These are phyloP conservation scores for Cardiocondyla obscurior DNA, from an alignment of 1,140 invertebrate genomes.

Conservation along the genomic window DNA sequence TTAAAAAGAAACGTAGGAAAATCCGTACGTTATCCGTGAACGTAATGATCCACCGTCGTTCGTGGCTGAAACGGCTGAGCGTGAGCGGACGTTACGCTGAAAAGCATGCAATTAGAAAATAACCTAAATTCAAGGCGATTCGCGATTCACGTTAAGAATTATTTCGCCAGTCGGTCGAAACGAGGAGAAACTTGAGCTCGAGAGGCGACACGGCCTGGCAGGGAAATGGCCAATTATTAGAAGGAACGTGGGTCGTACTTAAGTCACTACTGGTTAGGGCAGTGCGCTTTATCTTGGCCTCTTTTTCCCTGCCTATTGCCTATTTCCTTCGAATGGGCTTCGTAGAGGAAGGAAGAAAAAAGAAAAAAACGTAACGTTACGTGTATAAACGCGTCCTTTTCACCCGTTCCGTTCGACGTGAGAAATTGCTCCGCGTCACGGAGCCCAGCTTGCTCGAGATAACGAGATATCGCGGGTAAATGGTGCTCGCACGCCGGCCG, in stretches of 20 bases:
- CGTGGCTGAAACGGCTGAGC: background rate
- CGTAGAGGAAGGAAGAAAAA: background rate
- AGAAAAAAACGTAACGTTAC: background rate
- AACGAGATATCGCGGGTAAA: background rate
- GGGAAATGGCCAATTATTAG: slow-evolving; percentile 78
- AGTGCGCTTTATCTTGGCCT: slow-evolving; percentile 18
- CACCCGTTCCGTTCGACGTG: background rate
- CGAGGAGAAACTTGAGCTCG: slow-evolving; percentile 45
- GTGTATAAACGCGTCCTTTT: background rate
- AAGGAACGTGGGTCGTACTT: slow-evolving; percentile 71
- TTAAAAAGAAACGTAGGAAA: background rate
- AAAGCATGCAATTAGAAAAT: slow-evolving; percentile 76
- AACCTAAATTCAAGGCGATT: slow-evolving; percentile 76
- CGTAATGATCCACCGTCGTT: background rate
- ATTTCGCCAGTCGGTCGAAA: slow-evolving; percentile 50
- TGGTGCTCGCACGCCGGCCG: background rate
- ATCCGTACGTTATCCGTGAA: background rate
- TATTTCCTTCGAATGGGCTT: slow-evolving; percentile 25
- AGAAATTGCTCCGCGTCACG: background rate
- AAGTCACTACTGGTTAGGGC: slow-evolving; percentile 42
- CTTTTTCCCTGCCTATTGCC: slow-evolving; percentile 2
- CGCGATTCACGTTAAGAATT: slow-evolving; percentile 69
- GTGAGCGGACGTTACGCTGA: slow-evolving; percentile 66
- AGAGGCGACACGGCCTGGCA: slow-evolving; percentile 57
- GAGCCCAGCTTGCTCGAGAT: background rate